Evolutionary conservation across 2,113 vertebrate genomes (phyloP).

Genomic region (Acrocephalus arundinaceus): DNA sequence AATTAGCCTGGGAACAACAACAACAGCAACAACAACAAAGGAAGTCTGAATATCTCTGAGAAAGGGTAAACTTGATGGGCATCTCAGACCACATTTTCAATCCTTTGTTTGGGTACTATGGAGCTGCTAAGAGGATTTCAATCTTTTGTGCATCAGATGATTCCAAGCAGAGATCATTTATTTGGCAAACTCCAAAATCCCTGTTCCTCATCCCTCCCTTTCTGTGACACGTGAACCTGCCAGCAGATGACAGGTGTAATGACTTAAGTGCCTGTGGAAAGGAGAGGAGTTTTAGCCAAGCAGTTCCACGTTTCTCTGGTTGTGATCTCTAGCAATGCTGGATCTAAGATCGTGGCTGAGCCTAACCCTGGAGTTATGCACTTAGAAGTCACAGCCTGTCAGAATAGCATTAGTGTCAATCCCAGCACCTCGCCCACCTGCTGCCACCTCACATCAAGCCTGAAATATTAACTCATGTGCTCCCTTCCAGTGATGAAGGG

Average conservation of each 20-base stretch:
- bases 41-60: not conserved
- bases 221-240: not conserved
- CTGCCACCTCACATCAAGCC: conserved; percentile 8
- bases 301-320: not conserved
- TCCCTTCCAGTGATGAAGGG: not conserved
- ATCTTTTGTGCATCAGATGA: fast-evolving
- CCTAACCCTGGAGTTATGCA: not conserved
- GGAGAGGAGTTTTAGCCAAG: not conserved
- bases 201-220: not conserved
- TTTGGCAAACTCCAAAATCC: not conserved
- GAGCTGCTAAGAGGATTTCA: not conserved
- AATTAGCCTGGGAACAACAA: not conserved
- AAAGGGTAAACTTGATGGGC: not conserved
- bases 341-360: not conserved
- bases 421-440: not conserved
- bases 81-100: not conserved
- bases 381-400: conserved; percentile 33
- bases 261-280: not conserved
- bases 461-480: not conserved
- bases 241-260: not conserved
- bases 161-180: not conserved
- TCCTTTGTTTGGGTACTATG: not conserved
- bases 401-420: conserved; percentile 19
- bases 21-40: not conserved
- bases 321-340: not conserved